Base-by-base conservation (phyloP, 2,113 vertebrate species). In the Dolichotis patagonum region DNA sequence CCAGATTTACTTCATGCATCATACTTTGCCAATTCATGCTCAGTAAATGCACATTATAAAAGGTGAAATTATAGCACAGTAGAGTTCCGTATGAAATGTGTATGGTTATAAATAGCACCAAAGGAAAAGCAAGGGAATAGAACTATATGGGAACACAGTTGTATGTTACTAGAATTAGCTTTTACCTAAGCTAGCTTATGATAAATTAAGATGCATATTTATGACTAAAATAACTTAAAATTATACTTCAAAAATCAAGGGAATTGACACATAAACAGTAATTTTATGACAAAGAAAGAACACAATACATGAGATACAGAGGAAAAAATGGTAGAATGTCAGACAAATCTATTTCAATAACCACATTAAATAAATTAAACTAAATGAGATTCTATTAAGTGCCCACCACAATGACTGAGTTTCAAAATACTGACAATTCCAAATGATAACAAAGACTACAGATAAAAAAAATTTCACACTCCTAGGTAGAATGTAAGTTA, bases 191-290 rank as follows among this genome's bases (percentile, higher is more conserved):
- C 30, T n/a, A 67, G 2, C 54, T n/a, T 46, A 30, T 87, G 20
- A 13, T n/a, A 87, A 19, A 7, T n/a, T 67, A 67, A 75, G 69
- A 71, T 93, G 28, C 13, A 67, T 84, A 26, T 58, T 58, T 26
- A 49, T 49, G 20, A 78, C 81, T 94, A 32, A 87, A n/a, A 89
- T 88, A 93, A 80, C 56, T 73, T 22, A 16, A 85, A 73, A 82
- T 5, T 24, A 67, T 17, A 75, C 9, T 80, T 58, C 71, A 95
- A 85, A 91, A 67, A 75, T 56, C 28, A 69, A 85, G 52, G 60
- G 49, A 90, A 49, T 83, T 75, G 22, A 43, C 56, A 90, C 8
- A 81, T 1, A 32, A 10, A 88, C 83, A 87, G 58, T 84, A 73
- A 92, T 69, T 54, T 17, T 46, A 90, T 67, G 75, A 63, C 17